These are phyloP conservation scores for Forbesichthys papilliferus DNA, from an alignment of 2,113 vertebrate genomes.

Conservation along the genomic window DNA sequence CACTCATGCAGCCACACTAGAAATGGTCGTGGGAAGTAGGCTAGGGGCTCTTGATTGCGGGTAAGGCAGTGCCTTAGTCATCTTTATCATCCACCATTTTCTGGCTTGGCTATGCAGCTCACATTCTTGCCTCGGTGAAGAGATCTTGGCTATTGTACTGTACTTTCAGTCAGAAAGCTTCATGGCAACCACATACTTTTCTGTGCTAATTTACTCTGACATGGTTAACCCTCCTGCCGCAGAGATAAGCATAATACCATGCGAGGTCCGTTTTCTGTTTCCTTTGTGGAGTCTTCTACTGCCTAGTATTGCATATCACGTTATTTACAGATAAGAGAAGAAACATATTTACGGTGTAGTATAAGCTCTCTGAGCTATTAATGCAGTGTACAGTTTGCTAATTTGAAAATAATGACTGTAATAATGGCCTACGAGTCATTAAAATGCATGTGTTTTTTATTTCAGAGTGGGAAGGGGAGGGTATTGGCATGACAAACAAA, in stretches of 20 bases:
- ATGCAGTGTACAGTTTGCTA: constrained; percentile 62
- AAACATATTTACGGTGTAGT: constrained; percentile 36
- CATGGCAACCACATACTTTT: constrained; percentile 22
- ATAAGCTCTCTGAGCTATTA: constrained; percentile 40
- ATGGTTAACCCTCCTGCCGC: constrained; percentile 14
- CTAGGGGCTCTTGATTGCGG: no score
- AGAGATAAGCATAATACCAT: constrained; percentile 22
- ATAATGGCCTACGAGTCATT: constrained; percentile 69
- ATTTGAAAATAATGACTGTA: constrained; percentile 75
- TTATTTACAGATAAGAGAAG: constrained; percentile 62
- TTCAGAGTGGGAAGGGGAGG: constrained; percentile 5
- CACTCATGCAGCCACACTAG: neutral
- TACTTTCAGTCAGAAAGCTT: constrained; percentile 6
- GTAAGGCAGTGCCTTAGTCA: no score
- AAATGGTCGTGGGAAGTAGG: neutral
- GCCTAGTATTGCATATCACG: constrained; percentile 39
- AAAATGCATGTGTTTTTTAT: constrained; percentile 62
- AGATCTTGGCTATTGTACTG: constrained; percentile 1
- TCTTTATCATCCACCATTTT: neutral
- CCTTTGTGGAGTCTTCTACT: constrained; percentile 37
- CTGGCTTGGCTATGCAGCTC: neutral
- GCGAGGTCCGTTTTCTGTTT: constrained; percentile 28
- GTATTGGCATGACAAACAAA: constrained; percentile 22
- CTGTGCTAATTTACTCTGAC: constrained; percentile 23
- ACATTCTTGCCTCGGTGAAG: neutral